Conservation (phyloP, 2,888 invertebrate species). For the Bhutanitis thaidina region DNA sequence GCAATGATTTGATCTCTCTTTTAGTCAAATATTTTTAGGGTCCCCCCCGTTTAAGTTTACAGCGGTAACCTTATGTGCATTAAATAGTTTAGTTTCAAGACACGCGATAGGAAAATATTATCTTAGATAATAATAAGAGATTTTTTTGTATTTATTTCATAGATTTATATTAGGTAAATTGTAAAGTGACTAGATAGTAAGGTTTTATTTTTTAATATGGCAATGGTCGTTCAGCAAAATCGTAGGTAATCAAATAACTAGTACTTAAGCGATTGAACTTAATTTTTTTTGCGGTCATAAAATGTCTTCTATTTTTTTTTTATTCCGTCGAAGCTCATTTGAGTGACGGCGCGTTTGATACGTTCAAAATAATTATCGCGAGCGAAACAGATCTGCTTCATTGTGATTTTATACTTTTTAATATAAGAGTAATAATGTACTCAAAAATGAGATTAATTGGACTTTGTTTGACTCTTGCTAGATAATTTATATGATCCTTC, state of each 20-base stretch:
- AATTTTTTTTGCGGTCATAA: constrained; percentile 49
- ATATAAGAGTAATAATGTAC: constrained; percentile 58
- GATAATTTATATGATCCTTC: constrained; percentile 47
- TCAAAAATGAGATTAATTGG: constrained; percentile 70
- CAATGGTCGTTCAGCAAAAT: constrained; percentile 67
- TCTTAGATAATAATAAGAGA: constrained; percentile 72
- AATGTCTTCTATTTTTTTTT: background rate
- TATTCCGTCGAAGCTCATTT: background rate
- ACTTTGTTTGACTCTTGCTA: constrained; percentile 46
- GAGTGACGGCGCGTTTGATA: constrained; percentile 1
- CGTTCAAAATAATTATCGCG: constrained; percentile 25
- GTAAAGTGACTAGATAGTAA: constrained; percentile 75
- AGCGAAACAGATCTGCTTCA: constrained; percentile 67
- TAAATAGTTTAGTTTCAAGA: constrained; percentile 75
- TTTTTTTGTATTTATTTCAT: constrained; percentile 79
- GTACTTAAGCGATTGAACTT: constrained; percentile 71
- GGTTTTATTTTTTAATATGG: constrained; percentile 68
- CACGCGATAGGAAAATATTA: constrained; percentile 76
- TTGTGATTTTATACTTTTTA: constrained; percentile 60
- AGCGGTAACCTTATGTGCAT: constrained; percentile 67
- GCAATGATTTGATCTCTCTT: constrained; percentile 87
- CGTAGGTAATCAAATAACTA: constrained; percentile 53
- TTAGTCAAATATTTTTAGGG: constrained; percentile 84
- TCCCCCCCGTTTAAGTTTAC: constrained; percentile 46
- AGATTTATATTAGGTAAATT: constrained; percentile 79